These are phyloP conservation scores for Phaenicophaeus curvirostris DNA, from an alignment of 2,797 vertebrate genomes.

Conservation along the genomic window DNA sequence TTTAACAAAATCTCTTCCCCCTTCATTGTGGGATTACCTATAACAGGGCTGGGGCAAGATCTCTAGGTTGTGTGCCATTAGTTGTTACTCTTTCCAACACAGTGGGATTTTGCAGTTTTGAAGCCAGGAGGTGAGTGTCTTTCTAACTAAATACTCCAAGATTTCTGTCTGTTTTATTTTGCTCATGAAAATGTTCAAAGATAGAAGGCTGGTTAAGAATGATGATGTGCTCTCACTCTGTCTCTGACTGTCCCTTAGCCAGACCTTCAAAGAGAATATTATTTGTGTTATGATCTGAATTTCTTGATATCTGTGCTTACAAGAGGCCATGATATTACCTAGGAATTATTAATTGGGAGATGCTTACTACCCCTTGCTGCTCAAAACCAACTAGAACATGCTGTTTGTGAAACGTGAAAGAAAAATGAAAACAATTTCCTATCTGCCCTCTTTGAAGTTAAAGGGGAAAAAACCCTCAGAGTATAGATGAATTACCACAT, in stretches of 20 bases:
- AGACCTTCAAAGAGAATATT: slow-evolving; percentile 50
- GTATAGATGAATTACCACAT: slow-evolving; percentile 42
- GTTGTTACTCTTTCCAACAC: not conserved
- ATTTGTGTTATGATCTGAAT: slow-evolving; percentile 16
- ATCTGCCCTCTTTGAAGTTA: slow-evolving; percentile 66
- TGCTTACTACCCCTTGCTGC: slow-evolving; percentile 42
- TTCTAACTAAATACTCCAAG: not conserved
- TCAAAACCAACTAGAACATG: slow-evolving; percentile 18
- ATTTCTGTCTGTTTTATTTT: slow-evolving; percentile 36
- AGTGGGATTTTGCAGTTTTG: not conserved
- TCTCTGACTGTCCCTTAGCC: slow-evolving; percentile 15
- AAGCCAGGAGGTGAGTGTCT: slow-evolving; percentile 14
- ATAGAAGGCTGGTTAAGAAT: slow-evolving; percentile 20
- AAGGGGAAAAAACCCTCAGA: not conserved
- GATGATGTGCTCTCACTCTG: not conserved
- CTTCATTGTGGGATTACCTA: not conserved
- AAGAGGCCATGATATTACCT: slow-evolving; percentile 2
- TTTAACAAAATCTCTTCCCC: not conserved
- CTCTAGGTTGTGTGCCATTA: not conserved
- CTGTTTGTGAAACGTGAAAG: slow-evolving; percentile 31
- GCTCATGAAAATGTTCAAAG: slow-evolving; percentile 40
- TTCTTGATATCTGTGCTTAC: slow-evolving; percentile 18
- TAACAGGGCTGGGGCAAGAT: not conserved
- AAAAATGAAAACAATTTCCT: slow-evolving; percentile 56
- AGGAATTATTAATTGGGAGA: slow-evolving; percentile 44